Conservation (phyloP, 2,113 vertebrate genomes). For the Tor tambroides region DNA sequence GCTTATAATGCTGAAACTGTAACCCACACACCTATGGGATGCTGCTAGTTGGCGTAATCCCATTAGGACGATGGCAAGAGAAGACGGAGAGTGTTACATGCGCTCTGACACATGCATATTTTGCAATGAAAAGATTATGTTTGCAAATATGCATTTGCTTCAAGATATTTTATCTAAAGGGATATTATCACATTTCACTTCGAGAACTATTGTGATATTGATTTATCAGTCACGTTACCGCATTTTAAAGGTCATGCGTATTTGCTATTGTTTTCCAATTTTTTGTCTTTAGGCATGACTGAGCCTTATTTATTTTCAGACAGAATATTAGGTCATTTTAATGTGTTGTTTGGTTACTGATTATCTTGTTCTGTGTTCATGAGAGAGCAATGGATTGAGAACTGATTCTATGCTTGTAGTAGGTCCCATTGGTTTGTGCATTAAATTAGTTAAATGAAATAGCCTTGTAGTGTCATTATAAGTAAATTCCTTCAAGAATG, state of each 20-base stretch:
- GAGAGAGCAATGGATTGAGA: neutral
- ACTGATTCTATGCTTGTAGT: neutral
- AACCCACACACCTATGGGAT: slow-evolving; percentile 15
- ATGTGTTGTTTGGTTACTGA: neutral
- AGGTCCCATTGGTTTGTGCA: neutral
- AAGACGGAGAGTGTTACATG: neutral
- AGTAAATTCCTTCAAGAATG: slow-evolving; percentile 6
- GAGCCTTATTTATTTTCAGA: neutral
- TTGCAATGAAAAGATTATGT: neutral
- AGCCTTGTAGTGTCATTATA: slow-evolving; percentile 18
- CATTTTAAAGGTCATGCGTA: neutral
- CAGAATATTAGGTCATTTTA: neutral
- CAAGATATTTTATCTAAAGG: neutral
- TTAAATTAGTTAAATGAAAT: neutral
- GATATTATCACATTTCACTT: neutral
- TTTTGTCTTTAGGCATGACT: neutral
- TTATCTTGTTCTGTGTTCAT: neutral
- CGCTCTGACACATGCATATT: neutral
- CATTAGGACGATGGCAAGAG: neutral
- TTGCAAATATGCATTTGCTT: neutral
- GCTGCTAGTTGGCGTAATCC: slow-evolving; percentile 9
- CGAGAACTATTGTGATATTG: neutral
- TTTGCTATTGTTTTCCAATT: neutral
- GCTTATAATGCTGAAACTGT: neutral
- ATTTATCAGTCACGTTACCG: neutral